Percentiles rank a stretch among this genome's conserved stretches.
Conservation (phyloP, 1,140 invertebrate species). For the Papilio dardanus region DNA sequence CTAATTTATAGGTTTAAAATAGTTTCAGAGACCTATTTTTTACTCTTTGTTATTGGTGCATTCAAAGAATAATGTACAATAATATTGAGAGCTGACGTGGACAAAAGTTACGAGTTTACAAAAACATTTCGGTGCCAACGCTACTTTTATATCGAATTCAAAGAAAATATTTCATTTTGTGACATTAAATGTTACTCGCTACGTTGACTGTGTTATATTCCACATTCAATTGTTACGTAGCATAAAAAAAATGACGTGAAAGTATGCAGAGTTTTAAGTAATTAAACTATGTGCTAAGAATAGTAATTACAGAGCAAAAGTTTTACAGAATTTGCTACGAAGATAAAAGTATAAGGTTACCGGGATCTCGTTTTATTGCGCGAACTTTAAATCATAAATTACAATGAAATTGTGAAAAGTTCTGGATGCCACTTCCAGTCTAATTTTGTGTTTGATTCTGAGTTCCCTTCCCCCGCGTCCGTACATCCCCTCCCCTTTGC, state of each 20-base stretch:
- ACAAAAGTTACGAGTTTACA: conserved; percentile 5
- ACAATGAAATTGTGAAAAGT: conserved; percentile 34
- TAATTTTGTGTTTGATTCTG: conserved; percentile 49
- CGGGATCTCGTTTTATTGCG: conserved; percentile 27
- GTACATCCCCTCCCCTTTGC: conserved; percentile 23
- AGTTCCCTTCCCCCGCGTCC: neutral
- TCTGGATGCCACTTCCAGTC: conserved; percentile 36
- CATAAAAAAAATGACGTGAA: neutral
- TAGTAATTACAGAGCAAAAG: conserved; percentile 1
- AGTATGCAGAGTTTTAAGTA: conserved; percentile 8
- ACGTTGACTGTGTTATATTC: conserved; percentile 18
- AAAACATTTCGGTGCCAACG: conserved; percentile 7
- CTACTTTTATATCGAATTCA: conserved; percentile 29
- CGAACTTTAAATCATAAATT: conserved; percentile 28
- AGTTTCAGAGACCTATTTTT: neutral
- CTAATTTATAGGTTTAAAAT: neutral
- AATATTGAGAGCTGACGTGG: neutral
- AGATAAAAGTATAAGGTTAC: conserved; percentile 27
- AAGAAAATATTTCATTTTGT: conserved; percentile 30
- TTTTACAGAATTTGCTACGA: neutral
- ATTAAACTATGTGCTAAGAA: conserved; percentile 21
- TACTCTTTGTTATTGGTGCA: neutral
- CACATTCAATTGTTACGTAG: neutral
- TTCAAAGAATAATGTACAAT: neutral
- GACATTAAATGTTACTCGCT: neutral